Conservation (phyloP, 2,888 invertebrate species). For the Hololepta plana region DNA sequence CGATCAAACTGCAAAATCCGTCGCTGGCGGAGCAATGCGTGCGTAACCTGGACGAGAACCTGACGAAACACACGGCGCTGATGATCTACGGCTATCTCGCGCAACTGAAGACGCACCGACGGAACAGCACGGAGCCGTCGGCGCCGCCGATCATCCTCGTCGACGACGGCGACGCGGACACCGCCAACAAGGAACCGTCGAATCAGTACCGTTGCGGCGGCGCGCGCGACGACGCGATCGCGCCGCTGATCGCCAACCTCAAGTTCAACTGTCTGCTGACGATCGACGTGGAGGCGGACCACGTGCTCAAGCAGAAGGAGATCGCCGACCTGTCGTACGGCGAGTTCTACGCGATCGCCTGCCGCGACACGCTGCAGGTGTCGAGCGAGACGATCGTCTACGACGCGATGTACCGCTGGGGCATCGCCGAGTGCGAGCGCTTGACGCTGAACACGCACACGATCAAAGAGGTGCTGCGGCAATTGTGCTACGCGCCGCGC, state of each 20-base stretch:
- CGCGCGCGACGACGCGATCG: conserved; percentile 17
- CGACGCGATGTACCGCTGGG: conserved; percentile 43
- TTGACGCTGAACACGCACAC: conserved; percentile 31
- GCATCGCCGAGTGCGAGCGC: conserved; percentile 35
- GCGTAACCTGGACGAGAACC: conserved; percentile 41
- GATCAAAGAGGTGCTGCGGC: conserved; percentile 28
- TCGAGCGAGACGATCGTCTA: conserved; percentile 42
- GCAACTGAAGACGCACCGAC: conserved; percentile 17
- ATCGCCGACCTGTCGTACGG: conserved; percentile 43
- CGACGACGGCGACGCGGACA: conserved; percentile 16
- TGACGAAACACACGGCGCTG: conserved; percentile 44
- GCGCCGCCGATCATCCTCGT: conserved; percentile 23
- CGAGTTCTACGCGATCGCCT: conserved; percentile 44
- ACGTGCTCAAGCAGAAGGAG: conserved; percentile 33
- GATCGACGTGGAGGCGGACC: conserved; percentile 37
- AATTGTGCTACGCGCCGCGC: conserved; percentile 21
- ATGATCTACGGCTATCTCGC: conserved; percentile 39
- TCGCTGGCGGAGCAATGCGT: conserved; percentile 51
- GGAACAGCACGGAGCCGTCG: conserved; percentile 20
- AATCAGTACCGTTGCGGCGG: conserved; percentile 14
- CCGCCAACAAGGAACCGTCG: conserved; percentile 17
- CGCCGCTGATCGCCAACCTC: conserved; percentile 33
- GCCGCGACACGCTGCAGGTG: conserved; percentile 47
- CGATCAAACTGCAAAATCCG: conserved; percentile 54
- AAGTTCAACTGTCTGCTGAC: conserved; percentile 46